Evolutionary conservation across 2,888 invertebrate species (phyloP), one percentile per base, ranked within the genome.

Genomic region (Amorpha juglandis): DNA sequence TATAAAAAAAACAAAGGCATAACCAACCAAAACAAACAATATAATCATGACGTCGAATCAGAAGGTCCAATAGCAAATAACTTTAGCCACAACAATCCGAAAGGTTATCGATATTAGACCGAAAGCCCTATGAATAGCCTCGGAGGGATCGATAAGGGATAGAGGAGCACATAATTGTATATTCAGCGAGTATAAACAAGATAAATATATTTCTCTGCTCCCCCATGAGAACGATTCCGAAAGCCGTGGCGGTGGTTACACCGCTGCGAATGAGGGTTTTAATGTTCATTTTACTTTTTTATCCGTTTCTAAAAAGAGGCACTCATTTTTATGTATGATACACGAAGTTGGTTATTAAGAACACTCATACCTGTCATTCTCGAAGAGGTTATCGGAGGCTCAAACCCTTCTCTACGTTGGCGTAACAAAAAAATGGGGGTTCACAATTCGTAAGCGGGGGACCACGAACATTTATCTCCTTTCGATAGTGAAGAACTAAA

Each of bases 141-240:
- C 52, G 52, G 12, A 38, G 38, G 38, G 19, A 58, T 58, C 58
- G 58, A 58, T 58, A 58, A 52, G 42, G 58, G 11, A 11, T 6
- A 38, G 19, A 42, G 58, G 19, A 19, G 58, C 42, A 19, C 42
- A 55, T 38, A 58, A 58, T 58, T 58, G 58, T 58, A 58, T 58
- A 58, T 58, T 58, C 58, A 58, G 16, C 58, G 63, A 21, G 63
- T 48, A 48, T 48, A 63, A 48, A 63, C 63, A 48, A 47, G 63
- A 63, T 63, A 63, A 58, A 58, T 58, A 58, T 58, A 58, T 58
- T 58, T 58, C 58, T 58, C 42, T 58, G 19, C 58, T 58, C 42
- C 38, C 38, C 21, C 38, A 3, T 38, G 42, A 58, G 58, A 42
- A 19, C 58, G 42, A 58, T 58, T 42, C 19, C 58, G 58, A 16